phyloP scores from a whole-genome alignment of 2,888 invertebrate species.

The Eupithecia abbreviata region DNA sequence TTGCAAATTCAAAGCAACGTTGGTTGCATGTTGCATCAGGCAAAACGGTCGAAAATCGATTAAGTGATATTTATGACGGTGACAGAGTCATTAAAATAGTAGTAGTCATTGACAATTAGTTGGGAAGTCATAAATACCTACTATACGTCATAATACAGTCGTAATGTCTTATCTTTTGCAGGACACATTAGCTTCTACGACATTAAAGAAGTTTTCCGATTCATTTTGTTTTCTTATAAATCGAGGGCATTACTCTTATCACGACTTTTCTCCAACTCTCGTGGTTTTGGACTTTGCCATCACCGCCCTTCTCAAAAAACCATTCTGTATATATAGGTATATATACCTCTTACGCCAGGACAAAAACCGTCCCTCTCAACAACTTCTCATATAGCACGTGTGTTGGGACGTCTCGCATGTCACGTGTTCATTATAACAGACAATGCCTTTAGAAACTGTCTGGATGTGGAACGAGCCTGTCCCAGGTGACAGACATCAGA shows the following conservation, averaged over 20 bases:
- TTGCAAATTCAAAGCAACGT: background rate
- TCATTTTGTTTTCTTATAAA: too few species aligned
- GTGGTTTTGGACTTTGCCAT: too few species aligned
- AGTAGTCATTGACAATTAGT: background rate
- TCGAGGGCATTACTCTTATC: too few species aligned
- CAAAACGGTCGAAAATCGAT: background rate
- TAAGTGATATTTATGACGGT: background rate
- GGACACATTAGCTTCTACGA: too few species aligned
- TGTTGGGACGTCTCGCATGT: background rate
- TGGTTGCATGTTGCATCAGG: background rate
- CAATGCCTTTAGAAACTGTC: constrained; percentile 2
- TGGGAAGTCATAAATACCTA: background rate
- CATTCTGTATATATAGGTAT: too few species aligned
- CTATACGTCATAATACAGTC: too few species aligned
- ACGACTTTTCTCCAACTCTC: too few species aligned
- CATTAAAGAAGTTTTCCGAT: too few species aligned
- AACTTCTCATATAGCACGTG: background rate
- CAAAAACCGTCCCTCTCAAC: constrained; percentile 2
- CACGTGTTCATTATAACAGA: constrained; percentile 9
- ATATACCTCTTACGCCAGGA: background rate
- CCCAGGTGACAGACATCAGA: constrained; percentile 5
- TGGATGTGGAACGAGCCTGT: constrained; percentile 3
- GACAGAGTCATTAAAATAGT: background rate
- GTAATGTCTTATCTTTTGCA: too few species aligned
- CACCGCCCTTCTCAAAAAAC: too few species aligned